phyloP scores from a whole-genome alignment of 2,113 vertebrate genomes.

The Pterocles gutturalis region DNA sequence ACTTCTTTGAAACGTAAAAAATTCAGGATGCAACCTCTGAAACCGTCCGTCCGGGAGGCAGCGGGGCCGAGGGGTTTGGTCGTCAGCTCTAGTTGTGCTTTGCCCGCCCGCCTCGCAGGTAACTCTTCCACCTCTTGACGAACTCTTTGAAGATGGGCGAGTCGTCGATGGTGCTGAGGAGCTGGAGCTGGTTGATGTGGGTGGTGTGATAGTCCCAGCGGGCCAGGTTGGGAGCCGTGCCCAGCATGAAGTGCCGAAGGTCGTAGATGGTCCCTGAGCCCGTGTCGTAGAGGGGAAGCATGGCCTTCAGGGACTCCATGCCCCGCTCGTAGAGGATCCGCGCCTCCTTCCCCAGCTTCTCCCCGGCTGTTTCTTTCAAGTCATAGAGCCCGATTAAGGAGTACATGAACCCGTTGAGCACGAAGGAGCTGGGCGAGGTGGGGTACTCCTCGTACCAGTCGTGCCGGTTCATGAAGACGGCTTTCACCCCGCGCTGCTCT shows the following conservation, averaged over 20 bases:
- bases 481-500: conserved; percentile 92
- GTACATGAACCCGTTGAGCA: conserved; percentile 98
- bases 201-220: conserved; percentile 99
- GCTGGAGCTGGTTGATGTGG: conserved; percentile 98
- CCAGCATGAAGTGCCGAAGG: conserved; percentile 95
- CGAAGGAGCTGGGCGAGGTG: conserved; percentile 94
- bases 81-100: conserved; percentile 93
- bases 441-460: conserved; percentile 99
- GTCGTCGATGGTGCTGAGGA: conserved; percentile 89
- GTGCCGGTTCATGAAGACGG: conserved; percentile 92
- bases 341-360: conserved; percentile 87
- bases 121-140: conserved; percentile 93
- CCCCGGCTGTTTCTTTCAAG: conserved; percentile 91
- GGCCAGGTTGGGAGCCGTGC: conserved; percentile 94
- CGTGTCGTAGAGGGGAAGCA: conserved; percentile 96
- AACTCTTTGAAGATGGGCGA: conserved; percentile 92
- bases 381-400: conserved; percentile 94
- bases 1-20: conserved; percentile 15
- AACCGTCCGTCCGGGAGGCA: neutral
- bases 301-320: conserved; percentile 94
- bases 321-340: conserved; percentile 87
- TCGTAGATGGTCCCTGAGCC: conserved; percentile 97
- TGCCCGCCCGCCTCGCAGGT: conserved; percentile 91
- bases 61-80: conserved; percentile 4
- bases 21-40: neutral